Evolutionary conservation across 2,797 vertebrate genomes (phyloP).

Genomic region (Echiichthys vipera): DNA sequence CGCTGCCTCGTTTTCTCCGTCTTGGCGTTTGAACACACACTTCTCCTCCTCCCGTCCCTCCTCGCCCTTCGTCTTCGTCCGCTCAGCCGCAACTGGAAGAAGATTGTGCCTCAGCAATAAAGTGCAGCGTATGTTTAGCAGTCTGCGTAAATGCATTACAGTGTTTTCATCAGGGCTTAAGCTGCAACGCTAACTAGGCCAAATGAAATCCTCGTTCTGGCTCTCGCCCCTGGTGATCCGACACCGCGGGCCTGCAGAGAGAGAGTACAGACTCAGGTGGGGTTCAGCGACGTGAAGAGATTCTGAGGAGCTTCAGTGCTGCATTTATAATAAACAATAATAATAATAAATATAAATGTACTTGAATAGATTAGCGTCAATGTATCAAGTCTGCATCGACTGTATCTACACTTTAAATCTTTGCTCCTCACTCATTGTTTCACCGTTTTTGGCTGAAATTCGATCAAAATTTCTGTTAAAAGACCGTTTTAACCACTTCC

Average conservation of each 20-base stretch:
- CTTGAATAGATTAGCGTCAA: neutral
- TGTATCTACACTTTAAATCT: neutral
- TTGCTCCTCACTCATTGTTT: no score
- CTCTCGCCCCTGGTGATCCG: neutral
- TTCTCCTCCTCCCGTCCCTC: neutral
- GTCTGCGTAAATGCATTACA: constrained; percentile 47
- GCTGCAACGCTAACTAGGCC: constrained; percentile 14
- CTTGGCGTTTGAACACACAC: constrained; percentile 25
- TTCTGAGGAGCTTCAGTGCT: neutral
- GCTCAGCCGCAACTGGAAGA: constrained; percentile 28
- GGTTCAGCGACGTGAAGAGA: neutral
- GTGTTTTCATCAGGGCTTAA: constrained; percentile 31
- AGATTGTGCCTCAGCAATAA: constrained; percentile 73
- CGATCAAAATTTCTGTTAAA: no score
- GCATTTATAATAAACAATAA: no score
- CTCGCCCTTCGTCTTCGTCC: neutral
- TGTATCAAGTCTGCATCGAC: neutral
- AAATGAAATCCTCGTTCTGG: constrained; percentile 21
- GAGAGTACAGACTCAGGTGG: neutral
- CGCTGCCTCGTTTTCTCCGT: constrained; percentile 34
- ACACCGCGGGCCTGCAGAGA: neutral
- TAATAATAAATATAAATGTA: no score
- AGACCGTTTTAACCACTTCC: no score
- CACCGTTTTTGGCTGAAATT: no score
- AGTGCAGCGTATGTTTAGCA: constrained; percentile 54